Base-by-base conservation (phyloP, 2,888 invertebrate genomes). In the Caenorhabditis zanzibari region DNA sequence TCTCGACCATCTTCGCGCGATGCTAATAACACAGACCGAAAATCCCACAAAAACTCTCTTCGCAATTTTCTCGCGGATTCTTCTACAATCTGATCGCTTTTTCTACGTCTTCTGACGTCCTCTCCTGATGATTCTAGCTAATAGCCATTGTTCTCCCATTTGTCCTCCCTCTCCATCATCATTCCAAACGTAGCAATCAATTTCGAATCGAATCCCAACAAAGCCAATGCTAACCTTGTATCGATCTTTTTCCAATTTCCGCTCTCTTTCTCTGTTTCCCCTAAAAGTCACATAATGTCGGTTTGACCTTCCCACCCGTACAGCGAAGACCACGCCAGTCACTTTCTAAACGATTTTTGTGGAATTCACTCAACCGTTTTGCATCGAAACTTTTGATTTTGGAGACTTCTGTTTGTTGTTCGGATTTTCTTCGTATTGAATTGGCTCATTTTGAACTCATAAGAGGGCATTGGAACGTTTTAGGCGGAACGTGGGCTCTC, bases 301-400 rank as follows among this genome's bases (percentile, higher is more conserved):
- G 59, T 72, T 61, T 72, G 72, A 72, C 72, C 72, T 72, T 38
- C 38, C 38, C 38, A 38, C 38, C 38, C 38, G 10, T 38, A 38
- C 38, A 38, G 38, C 10, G 38, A 19, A 47, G 47, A 47, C 32
- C 58, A 38, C 38, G 16, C 7, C 26, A 56, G 58, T 32, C 58
- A 58, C 32, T 32, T 58, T 58, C 58, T 58, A 58, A 58, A 58
- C 58, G 58, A n/a, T 58, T 32, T n/a, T n/a, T n/a, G n/a, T n/a
- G n/a, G 26, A 58, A 28, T 44, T 14, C n/a, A n/a, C n/a, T n/a
- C n/a, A n/a, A n/a, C n/a, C n/a, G n/a, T n/a, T n/a, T n/a, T n/a
- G n/a, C n/a, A n/a, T n/a, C n/a, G n/a, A n/a, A n/a, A n/a, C n/a
- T n/a, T n/a, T n/a, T n/a, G n/a, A n/a, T n/a, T n/a, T n/a, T n/a